Percentiles rank a stretch among this genome's conserved stretches.
These are phyloP conservation scores for Coturnix japonica DNA, from an alignment of 2,113 vertebrate genomes.

Conservation along the genomic window DNA sequence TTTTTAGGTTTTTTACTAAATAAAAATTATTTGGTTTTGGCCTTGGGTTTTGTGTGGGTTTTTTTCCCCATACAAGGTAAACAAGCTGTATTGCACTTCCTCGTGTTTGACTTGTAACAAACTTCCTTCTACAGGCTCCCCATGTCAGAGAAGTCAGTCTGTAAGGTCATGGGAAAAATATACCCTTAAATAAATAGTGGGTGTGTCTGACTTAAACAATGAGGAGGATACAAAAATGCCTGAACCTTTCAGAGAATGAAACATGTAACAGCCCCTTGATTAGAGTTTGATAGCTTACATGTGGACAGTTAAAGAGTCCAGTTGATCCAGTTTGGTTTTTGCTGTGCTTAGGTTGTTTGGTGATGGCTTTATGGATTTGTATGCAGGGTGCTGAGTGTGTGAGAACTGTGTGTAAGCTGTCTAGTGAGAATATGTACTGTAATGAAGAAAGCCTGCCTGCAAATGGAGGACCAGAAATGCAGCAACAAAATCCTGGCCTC, in stretches of 20 bases:
- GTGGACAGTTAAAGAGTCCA: not conserved
- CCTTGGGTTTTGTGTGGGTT: not conserved
- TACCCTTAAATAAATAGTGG: not conserved
- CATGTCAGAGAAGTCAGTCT: not conserved
- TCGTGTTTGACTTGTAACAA: not conserved
- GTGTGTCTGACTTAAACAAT: not conserved
- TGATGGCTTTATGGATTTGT: not conserved
- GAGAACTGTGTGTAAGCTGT: not conserved
- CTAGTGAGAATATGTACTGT: not conserved
- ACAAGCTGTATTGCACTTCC: constrained; percentile 24
- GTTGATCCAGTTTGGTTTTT: not conserved
- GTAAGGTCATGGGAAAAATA: constrained; percentile 47
- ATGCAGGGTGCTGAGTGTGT: not conserved
- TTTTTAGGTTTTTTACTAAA: not conserved
- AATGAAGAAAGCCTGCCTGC: not conserved
- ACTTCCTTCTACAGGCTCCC: not conserved
- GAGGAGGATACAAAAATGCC: not conserved
- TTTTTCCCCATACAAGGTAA: not conserved
- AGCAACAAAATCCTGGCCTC: not conserved
- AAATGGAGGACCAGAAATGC: not conserved
- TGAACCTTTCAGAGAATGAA: not conserved
- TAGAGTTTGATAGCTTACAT: not conserved
- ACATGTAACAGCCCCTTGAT: not conserved
- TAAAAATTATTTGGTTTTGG: not conserved
- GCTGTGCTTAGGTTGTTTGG: not conserved